Conservation (phyloP, 2,888 invertebrate species). For the Acleris laterana region DNA sequence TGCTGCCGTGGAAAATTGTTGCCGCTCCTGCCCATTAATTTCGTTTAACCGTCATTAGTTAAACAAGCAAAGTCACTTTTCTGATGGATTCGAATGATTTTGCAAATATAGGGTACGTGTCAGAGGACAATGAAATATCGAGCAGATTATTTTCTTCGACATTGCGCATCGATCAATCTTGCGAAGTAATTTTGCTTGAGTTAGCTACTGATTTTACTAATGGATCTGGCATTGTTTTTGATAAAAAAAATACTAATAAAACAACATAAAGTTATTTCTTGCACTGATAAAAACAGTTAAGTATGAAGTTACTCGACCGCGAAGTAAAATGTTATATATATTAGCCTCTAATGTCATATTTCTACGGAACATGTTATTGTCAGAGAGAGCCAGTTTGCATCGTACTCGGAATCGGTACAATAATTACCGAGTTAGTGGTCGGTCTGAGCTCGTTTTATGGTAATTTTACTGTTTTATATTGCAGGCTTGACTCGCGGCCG, state of each 20-base stretch:
- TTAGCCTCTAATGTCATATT: constrained; percentile 21
- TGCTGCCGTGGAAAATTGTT: constrained; percentile 58
- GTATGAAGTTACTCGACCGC: background rate
- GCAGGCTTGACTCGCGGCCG: constrained; percentile 48
- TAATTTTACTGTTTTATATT: constrained; percentile 49
- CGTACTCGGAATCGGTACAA: constrained; percentile 48
- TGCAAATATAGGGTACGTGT: constrained; percentile 29
- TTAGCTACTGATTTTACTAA: background rate
- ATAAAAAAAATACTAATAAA: background rate
- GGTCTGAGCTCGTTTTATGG: constrained; percentile 50
- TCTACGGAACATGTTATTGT: constrained; percentile 50
- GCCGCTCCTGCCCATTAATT: constrained; percentile 62
- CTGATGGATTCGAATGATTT: constrained; percentile 33
- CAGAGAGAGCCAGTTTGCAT: constrained; percentile 40
- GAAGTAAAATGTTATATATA: background rate
- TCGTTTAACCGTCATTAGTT: constrained; percentile 57
- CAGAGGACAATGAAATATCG: constrained; percentile 31
- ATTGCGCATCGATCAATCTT: constrained; percentile 20
- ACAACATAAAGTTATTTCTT: background rate
- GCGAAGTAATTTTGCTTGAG: constrained; percentile 8
- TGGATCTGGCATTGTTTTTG: background rate
- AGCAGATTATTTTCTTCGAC: constrained; percentile 19
- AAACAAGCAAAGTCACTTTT: constrained; percentile 45
- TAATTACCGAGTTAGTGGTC: constrained; percentile 60
- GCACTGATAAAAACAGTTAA: constrained; percentile 2